Base-by-base conservation (phyloP, 2,888 invertebrate species). In the Drosophila meridionalis region DNA sequence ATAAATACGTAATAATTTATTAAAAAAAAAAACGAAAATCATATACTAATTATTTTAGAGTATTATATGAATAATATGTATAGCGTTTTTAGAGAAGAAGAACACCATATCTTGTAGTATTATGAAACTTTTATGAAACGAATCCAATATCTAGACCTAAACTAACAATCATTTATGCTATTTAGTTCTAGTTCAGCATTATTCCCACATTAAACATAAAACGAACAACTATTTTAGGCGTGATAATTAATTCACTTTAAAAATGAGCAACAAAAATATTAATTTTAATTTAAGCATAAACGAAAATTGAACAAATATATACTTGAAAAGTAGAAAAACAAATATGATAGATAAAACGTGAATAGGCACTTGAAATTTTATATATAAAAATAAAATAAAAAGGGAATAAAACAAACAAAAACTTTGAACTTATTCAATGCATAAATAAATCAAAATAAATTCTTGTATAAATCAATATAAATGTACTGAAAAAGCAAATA, bases 271-370 rank as follows among this genome's bases (percentile, higher is more conserved):
- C 20, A 20, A 20, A 30, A 67, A 36, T 59, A 56, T 57, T 28
- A 66, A 68, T 57, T 28, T 45, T 66, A 78, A 63, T 56, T 71
- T 75, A 78, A 75, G 71, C 45, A 50, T 26, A 67, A 55, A 75
- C 26, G 4, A 55, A 38, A 36, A 28, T 26, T 2, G 34, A 66
- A 36, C 34, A 34, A 52, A 52, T 36, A 42, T 59, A 59, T 78
- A 88, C 86, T 84, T 88, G 58, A 81, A 85, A 86, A 83, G 89
- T 88, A 83, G 87, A 53, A 32, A 52, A 50, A 48, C 57, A 81
- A 73, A 69, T 72, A 71, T 76, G 70, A 38, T 74, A 80, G 60
- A 53, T 61, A 61, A 60, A 62, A 50, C 60, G 61, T 58, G 58
- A 67, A 72, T 58, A 68, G 58, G 43, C 65, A 45, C 61, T 56